Evolutionary conservation across 2,888 invertebrate species (phyloP).

Genomic region (Bombyx huttoni): DNA sequence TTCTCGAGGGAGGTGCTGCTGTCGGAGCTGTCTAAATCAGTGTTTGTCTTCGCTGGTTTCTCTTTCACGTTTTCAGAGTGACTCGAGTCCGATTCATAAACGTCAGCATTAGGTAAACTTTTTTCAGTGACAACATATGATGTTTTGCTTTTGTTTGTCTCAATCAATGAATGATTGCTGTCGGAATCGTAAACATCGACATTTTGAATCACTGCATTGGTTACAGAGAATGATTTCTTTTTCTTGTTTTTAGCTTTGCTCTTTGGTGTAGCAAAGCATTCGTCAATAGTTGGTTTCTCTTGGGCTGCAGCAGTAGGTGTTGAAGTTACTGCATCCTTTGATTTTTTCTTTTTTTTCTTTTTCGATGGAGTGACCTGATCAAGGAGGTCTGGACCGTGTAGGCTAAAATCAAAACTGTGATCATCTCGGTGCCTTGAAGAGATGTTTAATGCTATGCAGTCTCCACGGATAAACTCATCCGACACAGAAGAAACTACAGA

Average conservation of each 20-base stretch:
- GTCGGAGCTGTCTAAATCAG: constrained; percentile 23
- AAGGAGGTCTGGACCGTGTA: constrained; percentile 58
- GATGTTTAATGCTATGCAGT: constrained; percentile 63
- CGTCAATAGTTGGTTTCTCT: constrained; percentile 22
- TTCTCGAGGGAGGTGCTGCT: constrained; percentile 16
- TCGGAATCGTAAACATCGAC: constrained; percentile 74
- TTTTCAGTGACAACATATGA: constrained; percentile 47
- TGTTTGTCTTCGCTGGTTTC: constrained; percentile 10
- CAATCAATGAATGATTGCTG: constrained; percentile 54
- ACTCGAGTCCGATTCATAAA: constrained; percentile 72
- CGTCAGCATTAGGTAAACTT: constrained; percentile 56
- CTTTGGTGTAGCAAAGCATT: constrained; percentile 62
- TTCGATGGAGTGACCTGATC: constrained; percentile 41
- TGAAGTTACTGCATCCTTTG: constrained; percentile 39
- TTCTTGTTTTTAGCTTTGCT: constrained; percentile 59
- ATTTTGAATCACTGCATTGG: constrained; percentile 44
- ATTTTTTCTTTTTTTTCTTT: constrained; percentile 55
- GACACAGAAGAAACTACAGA: constrained; percentile 63
- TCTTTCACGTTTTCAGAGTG: constrained; percentile 32
- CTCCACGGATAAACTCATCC: constrained; percentile 62
- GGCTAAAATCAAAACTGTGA: constrained; percentile 60
- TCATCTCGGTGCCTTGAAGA: constrained; percentile 45
- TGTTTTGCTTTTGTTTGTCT: constrained; percentile 27
- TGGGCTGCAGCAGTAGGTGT: constrained; percentile 25
- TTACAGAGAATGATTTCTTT: constrained; percentile 43